Evolutionary conservation across 1,140 invertebrate genomes (phyloP).

Genomic region (Pseudomyrmex concolor): DNA sequence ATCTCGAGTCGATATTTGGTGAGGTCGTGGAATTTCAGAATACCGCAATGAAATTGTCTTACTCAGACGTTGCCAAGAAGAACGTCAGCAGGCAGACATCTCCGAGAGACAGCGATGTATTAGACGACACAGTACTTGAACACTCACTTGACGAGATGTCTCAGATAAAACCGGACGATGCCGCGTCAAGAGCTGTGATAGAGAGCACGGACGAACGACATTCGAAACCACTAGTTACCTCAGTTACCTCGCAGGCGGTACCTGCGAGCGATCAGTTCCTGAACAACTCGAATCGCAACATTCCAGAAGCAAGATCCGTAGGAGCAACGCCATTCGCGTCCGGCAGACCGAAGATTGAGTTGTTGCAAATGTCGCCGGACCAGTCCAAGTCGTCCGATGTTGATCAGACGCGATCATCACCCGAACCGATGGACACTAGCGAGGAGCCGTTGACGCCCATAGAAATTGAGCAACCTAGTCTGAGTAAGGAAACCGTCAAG

Average conservation of each 20-base stretch:
- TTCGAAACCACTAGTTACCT: neutral
- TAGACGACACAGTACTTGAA: constrained; percentile 19
- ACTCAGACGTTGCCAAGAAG: constrained; percentile 73
- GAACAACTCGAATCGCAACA: constrained; percentile 19
- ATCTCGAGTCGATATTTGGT: constrained; percentile 63
- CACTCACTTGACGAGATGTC: neutral
- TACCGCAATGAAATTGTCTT: constrained; percentile 62
- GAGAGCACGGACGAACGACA: neutral
- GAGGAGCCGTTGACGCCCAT: constrained; percentile 77
- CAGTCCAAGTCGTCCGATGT: neutral
- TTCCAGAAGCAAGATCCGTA: constrained; percentile 38
- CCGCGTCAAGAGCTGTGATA: neutral
- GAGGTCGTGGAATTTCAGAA: constrained; percentile 61
- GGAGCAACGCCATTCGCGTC: constrained; percentile 1
- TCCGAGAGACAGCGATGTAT: neutral
- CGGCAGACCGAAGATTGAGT: constrained; percentile 1
- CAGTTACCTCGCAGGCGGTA: constrained; percentile 22
- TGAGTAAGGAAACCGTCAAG: constrained; percentile 24
- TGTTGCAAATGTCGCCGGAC: neutral
- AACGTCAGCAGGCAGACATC: constrained; percentile 42
- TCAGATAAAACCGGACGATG: constrained; percentile 26
- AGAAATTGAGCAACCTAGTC: constrained; percentile 60
- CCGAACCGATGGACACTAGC: constrained; percentile 75
- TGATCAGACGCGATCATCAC: constrained; percentile 2
- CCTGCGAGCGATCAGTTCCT: constrained; percentile 22